A percentile compares a stretch with the other conserved stretches of the same genome.
phyloP scores from a whole-genome alignment of 2,797 vertebrate species.

The Schizopygopsis malacanthus region DNA sequence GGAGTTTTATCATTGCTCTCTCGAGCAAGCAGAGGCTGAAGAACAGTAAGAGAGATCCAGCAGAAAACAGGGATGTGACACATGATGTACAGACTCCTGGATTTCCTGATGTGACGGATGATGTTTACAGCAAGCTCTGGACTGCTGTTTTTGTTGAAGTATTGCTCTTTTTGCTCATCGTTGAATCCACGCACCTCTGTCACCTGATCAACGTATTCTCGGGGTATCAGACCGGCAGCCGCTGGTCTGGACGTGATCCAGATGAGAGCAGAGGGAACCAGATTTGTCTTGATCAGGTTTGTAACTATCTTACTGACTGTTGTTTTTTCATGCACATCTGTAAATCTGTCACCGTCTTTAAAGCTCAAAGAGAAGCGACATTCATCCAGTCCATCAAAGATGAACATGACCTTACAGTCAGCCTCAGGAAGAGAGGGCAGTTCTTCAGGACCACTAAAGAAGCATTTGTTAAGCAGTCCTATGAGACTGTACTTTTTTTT shows the following conservation, averaged over 20 bases:
- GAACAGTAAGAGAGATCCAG: constrained; percentile 5
- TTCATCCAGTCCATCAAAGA: too few species aligned
- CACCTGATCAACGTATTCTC: neutral
- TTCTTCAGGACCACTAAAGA: neutral
- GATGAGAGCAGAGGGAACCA: neutral
- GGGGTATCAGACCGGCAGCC: neutral
- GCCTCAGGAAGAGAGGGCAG: neutral
- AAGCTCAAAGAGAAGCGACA: neutral
- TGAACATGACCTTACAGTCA: too few species aligned
- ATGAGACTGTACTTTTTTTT: neutral
- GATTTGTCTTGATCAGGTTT: neutral
- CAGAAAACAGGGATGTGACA: neutral
- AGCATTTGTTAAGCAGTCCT: neutral
- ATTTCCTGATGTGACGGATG: constrained; percentile 9
- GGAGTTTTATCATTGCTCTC: neutral
- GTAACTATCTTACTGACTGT: neutral
- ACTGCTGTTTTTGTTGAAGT: constrained; percentile 9
- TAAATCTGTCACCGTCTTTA: neutral
- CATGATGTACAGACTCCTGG: neutral
- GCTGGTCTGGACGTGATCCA: constrained; percentile 19
- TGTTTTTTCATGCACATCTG: neutral
- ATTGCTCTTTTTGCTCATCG: constrained; percentile 17
- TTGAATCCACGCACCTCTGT: constrained; percentile 34
- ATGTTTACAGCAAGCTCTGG: neutral
- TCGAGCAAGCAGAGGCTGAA: neutral